Evolutionary conservation across 2,888 invertebrate genomes (phyloP), one percentile per base, ranked within the genome.

Genomic region (Ptilodon capucinus): DNA sequence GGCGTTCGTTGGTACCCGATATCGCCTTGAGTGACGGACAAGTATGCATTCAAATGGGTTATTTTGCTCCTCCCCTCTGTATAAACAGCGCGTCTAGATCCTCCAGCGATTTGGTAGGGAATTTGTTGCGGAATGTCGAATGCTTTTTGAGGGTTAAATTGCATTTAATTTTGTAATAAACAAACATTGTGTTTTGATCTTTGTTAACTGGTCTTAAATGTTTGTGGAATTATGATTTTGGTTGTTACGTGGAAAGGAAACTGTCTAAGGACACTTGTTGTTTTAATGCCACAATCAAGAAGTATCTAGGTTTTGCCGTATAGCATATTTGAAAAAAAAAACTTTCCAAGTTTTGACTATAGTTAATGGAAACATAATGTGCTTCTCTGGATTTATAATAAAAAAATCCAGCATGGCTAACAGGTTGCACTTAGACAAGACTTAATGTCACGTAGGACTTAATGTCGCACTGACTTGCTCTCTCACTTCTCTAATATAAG

Each of bases 1-100:
- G 71, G 67, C 77, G 81, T 76, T 72, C 78, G 67, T 77, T 74
- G 79, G 70, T 79, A 64, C 71, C 79, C 83, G 89, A 93, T 92
- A 92, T 91, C 92, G 92, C 90, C 92, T 90, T 93, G 93, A 93
- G 92, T 94, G 94, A 94, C 93, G 92, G 93, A 93, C 93, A 92
- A 92, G 93, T 92, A 93, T 94, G 94, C 94, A 94, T 94, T 94
- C 94, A 93, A 94, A 94, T 94, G 86, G 93, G 92, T 93, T 93
- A 93, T 92, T 94, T 94, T 93, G 91, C 88, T 80, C 71, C 73
- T 76, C 81, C 77, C 79, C 79, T 65, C 67, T 76, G 81, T 79
- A 82, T 85, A 88, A 86, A 88, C 86, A 86, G 81, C 81, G 75
- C 63, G 62, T 80, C 76, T 76, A 79, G 80, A 82, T 83, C 81